Base-by-base conservation (phyloP, 2,113 vertebrate genomes). In the Toxotes chatareus region DNA sequence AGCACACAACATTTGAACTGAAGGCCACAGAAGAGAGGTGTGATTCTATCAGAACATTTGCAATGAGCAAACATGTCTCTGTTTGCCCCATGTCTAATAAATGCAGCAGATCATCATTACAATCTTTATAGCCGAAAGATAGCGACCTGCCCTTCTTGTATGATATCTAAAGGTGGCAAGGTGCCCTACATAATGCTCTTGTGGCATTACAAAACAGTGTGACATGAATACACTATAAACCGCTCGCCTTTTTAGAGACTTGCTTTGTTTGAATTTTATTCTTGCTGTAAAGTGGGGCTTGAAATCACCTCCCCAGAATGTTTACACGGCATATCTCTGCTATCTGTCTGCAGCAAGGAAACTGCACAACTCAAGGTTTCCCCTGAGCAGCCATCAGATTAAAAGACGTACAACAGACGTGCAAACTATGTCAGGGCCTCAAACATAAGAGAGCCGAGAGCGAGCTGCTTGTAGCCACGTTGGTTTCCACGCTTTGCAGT, bases 391-490 rank as follows among this genome's bases (percentile, higher is more conserved):
- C 65, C 82, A 67, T 71, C 68, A 79, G 56, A 73, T 88, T 74
- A 65, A 71, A 88, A 88, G 59, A 63, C 44, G 40, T 14, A 83
- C 71, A 69, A 76, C 79, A 74, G 57, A 80, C 44, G 68, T 81
- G 46, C 79, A 83, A 84, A 89, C 66, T 80, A 53, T 77, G 85
- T 73, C 85, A 76, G 46, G 69, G 65, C 78, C 60, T 76, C 75
- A 79, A 79, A 82, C 55, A 84, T 86, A 60, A 73, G 65, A 82
- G 66, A 81, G 51, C 51, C 9, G 17, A 69, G 57, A 86, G 61
- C 73, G 32, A 49, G 14, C 61, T 59, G 62, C 51, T 73, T 78
- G 82, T 79, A 71, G 63, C 59, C 11, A 21, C 4, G 31, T 57
- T 76, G 76, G 56, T 86, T 32, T 76, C 34, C 36, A 16, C 61